Evolutionary conservation across 2,113 vertebrate genomes (phyloP).

Genomic region (Pluvialis apricaria): DNA sequence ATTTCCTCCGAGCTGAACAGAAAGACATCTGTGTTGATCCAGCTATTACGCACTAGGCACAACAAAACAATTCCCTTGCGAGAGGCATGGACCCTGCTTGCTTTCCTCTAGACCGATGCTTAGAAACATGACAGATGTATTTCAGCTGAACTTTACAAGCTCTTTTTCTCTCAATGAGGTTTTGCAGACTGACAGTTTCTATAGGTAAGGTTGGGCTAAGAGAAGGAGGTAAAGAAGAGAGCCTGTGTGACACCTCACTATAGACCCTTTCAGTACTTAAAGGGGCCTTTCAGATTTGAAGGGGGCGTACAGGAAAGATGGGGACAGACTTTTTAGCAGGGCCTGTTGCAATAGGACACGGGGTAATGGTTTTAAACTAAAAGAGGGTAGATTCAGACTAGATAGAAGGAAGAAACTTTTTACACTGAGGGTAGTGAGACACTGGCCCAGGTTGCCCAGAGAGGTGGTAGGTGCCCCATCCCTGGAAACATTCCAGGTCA

Average conservation of each 20-base stretch:
- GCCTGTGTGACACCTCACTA: rapidly evolving
- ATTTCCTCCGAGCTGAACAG: conserved; percentile 36
- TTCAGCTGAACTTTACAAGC: background rate
- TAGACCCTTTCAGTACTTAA: background rate
- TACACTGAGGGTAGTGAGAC: background rate
- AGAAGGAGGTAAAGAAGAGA: background rate
- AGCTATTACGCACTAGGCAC: background rate
- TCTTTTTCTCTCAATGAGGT: background rate
- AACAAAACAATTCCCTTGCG: background rate
- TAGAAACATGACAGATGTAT: background rate
- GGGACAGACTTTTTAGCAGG: background rate
- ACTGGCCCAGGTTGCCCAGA: background rate
- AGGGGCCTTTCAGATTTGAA: background rate
- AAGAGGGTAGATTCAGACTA: background rate
- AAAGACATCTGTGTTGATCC: conserved; percentile 28
- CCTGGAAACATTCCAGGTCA: background rate
- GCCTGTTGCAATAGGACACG: background rate
- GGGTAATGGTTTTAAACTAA: background rate
- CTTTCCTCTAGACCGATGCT: background rate
- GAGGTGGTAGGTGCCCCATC: background rate
- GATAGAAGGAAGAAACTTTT: background rate
- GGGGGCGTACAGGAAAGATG: background rate
- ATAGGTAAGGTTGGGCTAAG: background rate
- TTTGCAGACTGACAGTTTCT: background rate
- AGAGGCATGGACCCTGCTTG: background rate